These are phyloP conservation scores for Polia nebulosa DNA, from an alignment of 2,888 invertebrate species.

Conservation along the genomic window DNA sequence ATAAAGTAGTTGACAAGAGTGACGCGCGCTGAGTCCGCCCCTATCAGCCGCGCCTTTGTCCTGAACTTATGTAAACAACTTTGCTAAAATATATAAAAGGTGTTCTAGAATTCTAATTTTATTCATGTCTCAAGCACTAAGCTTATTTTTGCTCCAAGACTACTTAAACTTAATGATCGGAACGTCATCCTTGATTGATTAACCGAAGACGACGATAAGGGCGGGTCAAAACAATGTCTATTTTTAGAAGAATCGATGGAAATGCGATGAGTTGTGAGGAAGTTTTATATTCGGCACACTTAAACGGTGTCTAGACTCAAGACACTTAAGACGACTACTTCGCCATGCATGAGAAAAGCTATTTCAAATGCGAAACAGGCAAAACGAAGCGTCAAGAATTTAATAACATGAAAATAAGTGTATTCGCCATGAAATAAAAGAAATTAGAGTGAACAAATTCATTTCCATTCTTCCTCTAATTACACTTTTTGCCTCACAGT, in stretches of 20 bases:
- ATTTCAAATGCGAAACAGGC: slow-evolving; percentile 31
- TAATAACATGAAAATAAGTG: slow-evolving; percentile 78
- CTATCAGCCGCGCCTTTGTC: slow-evolving; percentile 56
- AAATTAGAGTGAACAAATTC: slow-evolving; percentile 74
- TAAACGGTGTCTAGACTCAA: slow-evolving; percentile 31
- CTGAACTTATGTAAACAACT: slow-evolving; percentile 51
- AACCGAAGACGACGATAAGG: slow-evolving; percentile 28
- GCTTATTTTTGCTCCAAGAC: slow-evolving; percentile 38
- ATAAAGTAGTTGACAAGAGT: slow-evolving; percentile 58
- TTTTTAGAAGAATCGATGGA: slow-evolving; percentile 50
- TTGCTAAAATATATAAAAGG: slow-evolving; percentile 43
- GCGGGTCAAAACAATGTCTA: slow-evolving; percentile 14
- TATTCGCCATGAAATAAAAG: slow-evolving; percentile 72
- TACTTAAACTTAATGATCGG: slow-evolving; percentile 46
- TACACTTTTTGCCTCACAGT: slow-evolving; percentile 80
- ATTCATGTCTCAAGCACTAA: slow-evolving; percentile 10
- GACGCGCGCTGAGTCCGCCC: slow-evolving; percentile 49
- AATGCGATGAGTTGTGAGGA: slow-evolving; percentile 16
- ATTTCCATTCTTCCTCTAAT: slow-evolving; percentile 84
- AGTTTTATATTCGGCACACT: slow-evolving; percentile 18
- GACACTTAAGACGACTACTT: slow-evolving; percentile 11
- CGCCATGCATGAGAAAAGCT: slow-evolving; percentile 20
- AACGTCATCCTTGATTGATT: slow-evolving; percentile 55
- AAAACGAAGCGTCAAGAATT: slow-evolving; percentile 74
- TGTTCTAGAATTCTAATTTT: slow-evolving; percentile 43